Base-by-base conservation (phyloP, 1,140 invertebrate genomes). In the Dysdera silvatica region DNA sequence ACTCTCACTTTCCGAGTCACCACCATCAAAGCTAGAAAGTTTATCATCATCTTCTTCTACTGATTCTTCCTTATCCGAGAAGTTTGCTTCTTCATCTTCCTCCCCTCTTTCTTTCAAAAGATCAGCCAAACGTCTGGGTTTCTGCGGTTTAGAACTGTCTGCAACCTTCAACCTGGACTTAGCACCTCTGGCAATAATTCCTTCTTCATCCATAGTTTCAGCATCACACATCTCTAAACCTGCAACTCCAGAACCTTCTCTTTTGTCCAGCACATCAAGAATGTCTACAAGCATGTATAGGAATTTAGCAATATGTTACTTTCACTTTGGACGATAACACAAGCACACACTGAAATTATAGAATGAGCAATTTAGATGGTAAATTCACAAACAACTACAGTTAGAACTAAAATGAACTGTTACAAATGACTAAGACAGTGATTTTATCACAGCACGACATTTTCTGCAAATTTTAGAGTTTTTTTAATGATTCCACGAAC, bases 11-110 rank as follows among this genome's bases (percentile, higher is more conserved):
- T 61, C 55, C 14, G 53, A 52, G 29, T 61, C 54, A 8, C 20
- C 51, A 52, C 40, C 53, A 32, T 37, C 23, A 18, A 20, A 43
- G 20, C 35, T n/a, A 32, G 45, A 28, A 18, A 18, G 33, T 60
- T 71, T 62, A 62, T 66, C 48, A 63, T 69, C 48, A 68, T 33
- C 65, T 65, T 66, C 47, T 58, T 68, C 57, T 32, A 70, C 65
- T 68, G 68, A 54, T 20, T 59, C 52, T 41, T 69, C 65, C 47
- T 59, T 69, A n/a, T 65, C 68, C 59, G 62, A 66, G 68, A 69
- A 65, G 45, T 61, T 40, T 57, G 28, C 26, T 54, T 67, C 58
- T 31, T 37, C 29, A 20, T 66, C 26, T 61, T 64, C 58, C 23
- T 29, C 23, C 68, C 54, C 26, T 28, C 37, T 61, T 60, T 57